phyloP scores from a whole-genome alignment of 2,888 invertebrate species.

The Scotopteryx bipunctaria region DNA sequence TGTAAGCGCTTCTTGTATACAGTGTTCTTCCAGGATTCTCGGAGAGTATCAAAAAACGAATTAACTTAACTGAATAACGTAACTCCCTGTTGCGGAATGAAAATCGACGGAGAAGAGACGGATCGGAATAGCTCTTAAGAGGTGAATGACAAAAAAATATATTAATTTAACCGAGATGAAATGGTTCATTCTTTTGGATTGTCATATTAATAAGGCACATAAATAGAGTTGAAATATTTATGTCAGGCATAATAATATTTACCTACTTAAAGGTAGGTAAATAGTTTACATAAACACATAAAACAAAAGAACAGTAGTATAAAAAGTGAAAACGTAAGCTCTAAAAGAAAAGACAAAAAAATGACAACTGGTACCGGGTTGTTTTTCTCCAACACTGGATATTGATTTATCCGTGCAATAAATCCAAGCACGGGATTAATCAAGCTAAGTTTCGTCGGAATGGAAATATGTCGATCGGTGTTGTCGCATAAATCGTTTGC shows the following conservation, averaged over 20 bases:
- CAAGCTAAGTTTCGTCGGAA: constrained; percentile 68
- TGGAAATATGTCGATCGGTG: constrained; percentile 60
- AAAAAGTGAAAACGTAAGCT: constrained; percentile 7
- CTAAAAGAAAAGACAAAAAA: constrained; percentile 55
- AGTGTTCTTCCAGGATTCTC: constrained; percentile 22
- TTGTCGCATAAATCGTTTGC: constrained; percentile 36
- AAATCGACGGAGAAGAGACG: background rate
- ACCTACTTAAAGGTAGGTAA: no score
- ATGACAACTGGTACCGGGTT: constrained; percentile 49
- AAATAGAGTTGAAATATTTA: no score
- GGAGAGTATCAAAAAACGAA: constrained; percentile 25
- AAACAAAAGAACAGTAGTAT: no score
- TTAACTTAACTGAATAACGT: constrained; percentile 31
- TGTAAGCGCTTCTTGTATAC: constrained; percentile 47
- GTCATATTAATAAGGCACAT: no score
- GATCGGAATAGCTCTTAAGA: background rate
- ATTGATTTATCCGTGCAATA: constrained; percentile 77
- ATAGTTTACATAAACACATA: no score
- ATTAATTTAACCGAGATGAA: no score
- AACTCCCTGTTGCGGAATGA: constrained; percentile 13
- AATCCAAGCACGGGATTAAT: constrained; percentile 76
- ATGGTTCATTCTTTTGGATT: no score
- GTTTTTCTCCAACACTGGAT: constrained; percentile 57
- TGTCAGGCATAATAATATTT: no score
- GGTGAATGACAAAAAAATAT: background rate